Conservation (phyloP, 2,797 vertebrate species). For the Mormyrops attenuatus region DNA sequence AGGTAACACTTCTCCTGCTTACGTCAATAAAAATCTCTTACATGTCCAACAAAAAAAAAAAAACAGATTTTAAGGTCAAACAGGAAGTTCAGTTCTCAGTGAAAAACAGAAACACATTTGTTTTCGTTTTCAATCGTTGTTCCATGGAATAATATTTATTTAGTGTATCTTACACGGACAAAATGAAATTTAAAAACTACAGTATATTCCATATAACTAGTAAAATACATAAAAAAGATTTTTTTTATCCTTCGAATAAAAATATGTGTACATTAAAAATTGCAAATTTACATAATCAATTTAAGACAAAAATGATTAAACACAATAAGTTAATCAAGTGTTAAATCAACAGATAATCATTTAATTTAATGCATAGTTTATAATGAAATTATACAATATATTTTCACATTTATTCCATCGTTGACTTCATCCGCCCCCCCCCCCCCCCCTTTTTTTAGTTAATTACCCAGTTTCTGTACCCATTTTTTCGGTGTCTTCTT, state of each 20-base stretch:
- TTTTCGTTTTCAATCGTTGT: background rate
- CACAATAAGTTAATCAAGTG: background rate
- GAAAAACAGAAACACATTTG: background rate
- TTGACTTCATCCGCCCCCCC: background rate
- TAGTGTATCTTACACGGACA: background rate
- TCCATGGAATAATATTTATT: background rate
- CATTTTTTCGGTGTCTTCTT: background rate
- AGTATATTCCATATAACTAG: background rate
- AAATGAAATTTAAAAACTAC: background rate
- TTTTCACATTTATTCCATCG: background rate
- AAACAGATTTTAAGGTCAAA: background rate
- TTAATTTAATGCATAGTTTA: background rate
- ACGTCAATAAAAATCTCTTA: background rate
- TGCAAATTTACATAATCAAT: background rate
- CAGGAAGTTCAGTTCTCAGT: background rate
- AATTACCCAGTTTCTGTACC: background rate
- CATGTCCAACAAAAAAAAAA: background rate
- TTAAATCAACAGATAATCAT: background rate
- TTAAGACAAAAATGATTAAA: background rate
- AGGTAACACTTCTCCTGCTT: background rate
- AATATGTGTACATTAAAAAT: background rate
- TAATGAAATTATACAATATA: background rate
- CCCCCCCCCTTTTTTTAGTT: background rate
- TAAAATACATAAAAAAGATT: background rate
- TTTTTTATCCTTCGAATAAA: background rate